Base-by-base conservation (phyloP, 1,140 invertebrate species). In the Nasonia giraulti region DNA sequence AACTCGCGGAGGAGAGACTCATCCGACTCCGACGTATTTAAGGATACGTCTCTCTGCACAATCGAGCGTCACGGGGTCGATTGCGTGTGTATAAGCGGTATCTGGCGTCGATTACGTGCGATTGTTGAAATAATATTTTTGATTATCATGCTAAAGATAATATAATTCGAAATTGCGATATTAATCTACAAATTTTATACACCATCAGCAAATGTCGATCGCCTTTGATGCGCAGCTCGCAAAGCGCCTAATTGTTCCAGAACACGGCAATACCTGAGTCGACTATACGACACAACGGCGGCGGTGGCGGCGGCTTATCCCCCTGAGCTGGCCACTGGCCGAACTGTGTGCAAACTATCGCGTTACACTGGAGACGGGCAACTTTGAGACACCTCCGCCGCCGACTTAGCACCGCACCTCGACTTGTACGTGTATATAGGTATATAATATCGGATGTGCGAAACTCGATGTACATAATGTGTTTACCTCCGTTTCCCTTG, bases 321-420 rank as follows among this genome's bases (percentile, higher is more conserved):
- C 31, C 68, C 76, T 20, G 33, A 79, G 44, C 27, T 23, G 40
- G 66, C 40, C 50, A 50, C 40, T 23, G n/a, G 75, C 31, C 76
- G 27, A 83, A 69, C 75, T 78, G 20, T n/a, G 50, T 27, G 40
- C 66, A 77, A 84, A 84, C 76, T 79, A 50, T 83, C 82, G 62
- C 82, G 82, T 83, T 83, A 33, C 73, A 8, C 12, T 50, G 14
- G 14, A 44, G 23, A 55, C 75, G 11, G 8, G 40, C 55, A 55
- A 83, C 75, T 83, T 78, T 2, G 14, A 14, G 33, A 27, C 33
- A 37, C 50, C 73, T 75, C 31, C 37, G 27, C 66, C 33, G 7
- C 55, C 20, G 55, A 62, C 55, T 62, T 62, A 62, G 55, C 20
- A 62, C 50, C 50, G 50, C 17, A n/a, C 20, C 17, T 4, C 5